These are phyloP conservation scores for Hippocampus comes DNA, from an alignment of 2,113 vertebrate genomes.

Conservation along the genomic window DNA sequence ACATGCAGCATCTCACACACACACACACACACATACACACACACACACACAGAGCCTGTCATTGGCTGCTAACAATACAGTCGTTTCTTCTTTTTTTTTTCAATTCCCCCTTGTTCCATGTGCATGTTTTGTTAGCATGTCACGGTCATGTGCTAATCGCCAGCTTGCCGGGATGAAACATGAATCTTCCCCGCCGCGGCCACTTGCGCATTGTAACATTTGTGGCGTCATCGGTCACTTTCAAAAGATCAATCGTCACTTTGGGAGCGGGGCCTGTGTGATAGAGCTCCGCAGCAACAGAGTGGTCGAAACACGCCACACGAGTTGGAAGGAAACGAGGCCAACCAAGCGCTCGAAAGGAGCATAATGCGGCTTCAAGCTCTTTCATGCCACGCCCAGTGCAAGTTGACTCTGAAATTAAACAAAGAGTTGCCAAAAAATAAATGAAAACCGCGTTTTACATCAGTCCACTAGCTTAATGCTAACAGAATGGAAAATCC, in stretches of 20 bases:
- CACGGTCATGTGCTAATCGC: slow-evolving; percentile 43
- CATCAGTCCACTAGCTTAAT: too few relatives aligned
- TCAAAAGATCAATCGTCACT: slow-evolving; percentile 28
- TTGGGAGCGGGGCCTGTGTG: slow-evolving; percentile 4
- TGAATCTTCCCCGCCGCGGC: slow-evolving; percentile 26
- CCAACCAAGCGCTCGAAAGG: not conserved
- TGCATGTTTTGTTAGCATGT: slow-evolving; percentile 37
- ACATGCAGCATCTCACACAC: slow-evolving; percentile 60
- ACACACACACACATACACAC: slow-evolving; percentile 23
- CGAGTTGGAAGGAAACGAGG: not conserved
- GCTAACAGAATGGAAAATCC: too few relatives aligned
- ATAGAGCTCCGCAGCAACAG: slow-evolving; percentile 40
- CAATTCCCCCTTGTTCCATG: slow-evolving; percentile 39
- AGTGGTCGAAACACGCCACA: slow-evolving; percentile 2
- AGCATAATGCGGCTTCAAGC: not conserved
- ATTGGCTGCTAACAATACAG: not conserved
- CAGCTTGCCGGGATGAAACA: slow-evolving; percentile 36
- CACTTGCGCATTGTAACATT: slow-evolving; percentile 35
- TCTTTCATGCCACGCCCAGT: not conserved
- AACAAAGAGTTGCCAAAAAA: too few relatives aligned
- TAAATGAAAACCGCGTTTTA: too few relatives aligned
- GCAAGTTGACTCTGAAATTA: too few relatives aligned
- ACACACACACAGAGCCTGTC: not conserved
- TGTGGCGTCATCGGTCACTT: slow-evolving; percentile 44
- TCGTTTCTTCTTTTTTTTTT: not conserved